Evolutionary conservation across 2,888 invertebrate species (phyloP).

Genomic region (Perizoma affinitatum): DNA sequence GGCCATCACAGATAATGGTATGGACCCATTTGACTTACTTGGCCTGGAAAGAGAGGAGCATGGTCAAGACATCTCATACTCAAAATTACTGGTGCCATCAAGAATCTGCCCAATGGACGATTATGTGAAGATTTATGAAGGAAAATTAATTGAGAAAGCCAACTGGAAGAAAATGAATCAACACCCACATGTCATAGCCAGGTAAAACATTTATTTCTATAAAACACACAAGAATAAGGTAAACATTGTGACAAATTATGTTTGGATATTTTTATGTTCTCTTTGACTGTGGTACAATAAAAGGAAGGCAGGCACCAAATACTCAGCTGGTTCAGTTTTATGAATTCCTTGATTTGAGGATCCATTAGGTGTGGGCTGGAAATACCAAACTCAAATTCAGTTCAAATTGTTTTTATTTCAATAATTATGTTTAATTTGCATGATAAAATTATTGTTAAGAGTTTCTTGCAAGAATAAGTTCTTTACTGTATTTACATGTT

Average conservation of each 20-base stretch:
- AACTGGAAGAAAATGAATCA: slow-evolving; percentile 60
- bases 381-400: neutral
- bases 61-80: slow-evolving; percentile 96
- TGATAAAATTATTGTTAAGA: neutral
- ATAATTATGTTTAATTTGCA: slow-evolving; percentile 16
- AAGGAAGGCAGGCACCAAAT: neutral
- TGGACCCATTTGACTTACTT: slow-evolving; percentile 93
- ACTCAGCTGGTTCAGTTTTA: too few species aligned
- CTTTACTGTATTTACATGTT: neutral
- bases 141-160: slow-evolving; percentile 72
- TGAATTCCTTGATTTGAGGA: too few species aligned
- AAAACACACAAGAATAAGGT: too few species aligned
- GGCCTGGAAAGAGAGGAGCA: slow-evolving; percentile 92
- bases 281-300: neutral
- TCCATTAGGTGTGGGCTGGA: neutral
- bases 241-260: too few species aligned
- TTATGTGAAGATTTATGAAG: slow-evolving; percentile 77
- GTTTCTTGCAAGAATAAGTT: neutral
- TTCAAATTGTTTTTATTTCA: neutral
- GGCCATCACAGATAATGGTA: slow-evolving; percentile 90
- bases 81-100: slow-evolving; percentile 92
- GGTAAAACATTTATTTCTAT: slow-evolving; percentile 59
- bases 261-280: too few species aligned
- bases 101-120: slow-evolving; percentile 75
- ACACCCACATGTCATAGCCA: slow-evolving; percentile 84